A percentile compares a stretch with the other conserved stretches of the same genome.
These are phyloP conservation scores for Tachina fera DNA, from an alignment of 2,888 invertebrate genomes.

Conservation along the genomic window DNA sequence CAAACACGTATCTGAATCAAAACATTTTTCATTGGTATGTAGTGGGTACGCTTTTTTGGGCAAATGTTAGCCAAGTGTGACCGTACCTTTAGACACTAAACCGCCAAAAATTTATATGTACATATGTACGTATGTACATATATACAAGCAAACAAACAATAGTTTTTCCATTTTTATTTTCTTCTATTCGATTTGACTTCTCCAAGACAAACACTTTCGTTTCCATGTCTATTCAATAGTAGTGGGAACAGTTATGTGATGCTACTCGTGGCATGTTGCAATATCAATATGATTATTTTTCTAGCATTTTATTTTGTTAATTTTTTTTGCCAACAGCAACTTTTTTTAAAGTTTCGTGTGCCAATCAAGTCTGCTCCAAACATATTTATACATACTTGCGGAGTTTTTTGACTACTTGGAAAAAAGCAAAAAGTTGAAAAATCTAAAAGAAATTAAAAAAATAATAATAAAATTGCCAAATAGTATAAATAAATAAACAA, in stretches of 20 bases:
- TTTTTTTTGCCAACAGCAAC: constrained; percentile 12
- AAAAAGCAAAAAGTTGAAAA: not conserved
- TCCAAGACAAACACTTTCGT: constrained; percentile 10
- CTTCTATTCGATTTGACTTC: not conserved
- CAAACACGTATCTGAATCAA: too few relatives aligned
- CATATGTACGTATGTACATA: not conserved
- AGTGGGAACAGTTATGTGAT: constrained; percentile 28
- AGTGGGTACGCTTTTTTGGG: too few relatives aligned
- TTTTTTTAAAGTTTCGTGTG: constrained; percentile 54
- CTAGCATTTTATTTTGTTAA: constrained; percentile 14
- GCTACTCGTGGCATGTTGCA: constrained; percentile 37
- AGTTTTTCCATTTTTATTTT: constrained; percentile 26
- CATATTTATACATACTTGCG: constrained; percentile 16
- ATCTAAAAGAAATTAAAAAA: constrained; percentile 3
- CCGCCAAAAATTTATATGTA: constrained; percentile 4
- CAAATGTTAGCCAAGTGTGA: too few relatives aligned
- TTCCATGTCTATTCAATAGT: constrained; percentile 2
- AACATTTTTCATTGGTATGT: too few relatives aligned
- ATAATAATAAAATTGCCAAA: not conserved
- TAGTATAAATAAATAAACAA: constrained; percentile 43
- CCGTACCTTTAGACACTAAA: constrained; percentile 42
- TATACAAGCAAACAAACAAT: constrained; percentile 29
- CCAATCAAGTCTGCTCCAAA: constrained; percentile 46
- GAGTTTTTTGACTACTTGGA: not conserved
- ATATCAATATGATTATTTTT: constrained; percentile 8